Base-by-base conservation (phyloP, 2,888 invertebrate genomes). In the Coleophora flavipennella region DNA sequence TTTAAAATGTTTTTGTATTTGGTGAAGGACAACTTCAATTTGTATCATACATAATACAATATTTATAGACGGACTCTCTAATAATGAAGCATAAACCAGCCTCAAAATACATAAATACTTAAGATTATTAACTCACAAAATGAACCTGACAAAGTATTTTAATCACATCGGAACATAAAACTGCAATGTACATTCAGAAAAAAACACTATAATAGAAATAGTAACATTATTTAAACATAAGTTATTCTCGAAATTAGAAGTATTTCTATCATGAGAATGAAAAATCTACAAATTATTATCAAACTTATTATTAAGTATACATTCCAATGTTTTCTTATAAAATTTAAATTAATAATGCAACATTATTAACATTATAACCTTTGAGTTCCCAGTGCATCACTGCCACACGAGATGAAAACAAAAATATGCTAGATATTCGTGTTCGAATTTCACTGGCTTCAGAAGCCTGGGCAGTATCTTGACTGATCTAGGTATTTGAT, bases 401-500 rank as follows among this genome's bases (percentile, higher is more conserved):
- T 41, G 36, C 40, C 36, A 20, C 26, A 8, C 31, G 3, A 20
- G 3, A 20, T 20, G 20, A 20, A 20, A 20, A 20, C 20, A 6
- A 4, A n/a, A 20, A 20, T 20, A 20, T 20, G 20, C 3, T 20
- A 3, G 20, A 20, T 20, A 20, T 20, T 20, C 3, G 20, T 20
- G 3, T 20, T 20, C 6, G 3, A 49, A 49, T 56, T 65, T 67
- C 63, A 69, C 62, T 58, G 64, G 67, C 69, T 64, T 63, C 48
- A 46, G 45, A 50, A 63, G 63, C 68, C 64, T 41, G 44, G 64
- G 64, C 66, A 68, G 68, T 67, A 61, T 51, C 43, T 41, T 33
- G 53, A 48, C 54, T 53, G 45, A 59, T 57, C 50, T 31, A 36
- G 36, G 41, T 11, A 34, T 20, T 39, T 28, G 27, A 31, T 33